phyloP scores from a whole-genome alignment of 2,797 vertebrate species.

The Onychomys leucogaster region DNA sequence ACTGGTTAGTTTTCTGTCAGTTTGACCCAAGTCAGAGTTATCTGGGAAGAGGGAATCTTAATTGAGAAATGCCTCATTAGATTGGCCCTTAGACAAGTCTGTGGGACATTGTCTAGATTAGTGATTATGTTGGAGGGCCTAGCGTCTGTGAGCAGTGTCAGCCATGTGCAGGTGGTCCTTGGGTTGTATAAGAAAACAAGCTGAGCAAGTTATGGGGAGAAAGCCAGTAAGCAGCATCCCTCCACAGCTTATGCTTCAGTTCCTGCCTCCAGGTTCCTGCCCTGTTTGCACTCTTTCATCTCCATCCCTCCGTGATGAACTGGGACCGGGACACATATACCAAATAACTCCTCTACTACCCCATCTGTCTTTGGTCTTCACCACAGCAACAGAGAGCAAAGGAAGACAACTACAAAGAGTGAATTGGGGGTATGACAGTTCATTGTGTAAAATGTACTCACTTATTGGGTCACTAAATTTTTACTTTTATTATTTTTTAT shows the following conservation, averaged over 20 bases:
- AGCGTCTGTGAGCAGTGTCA: neutral
- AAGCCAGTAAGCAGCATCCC: too few species aligned
- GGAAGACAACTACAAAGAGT: neutral
- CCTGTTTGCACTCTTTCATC: neutral
- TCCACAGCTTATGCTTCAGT: neutral
- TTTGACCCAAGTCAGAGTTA: neutral
- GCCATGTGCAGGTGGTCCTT: neutral
- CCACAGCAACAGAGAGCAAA: neutral
- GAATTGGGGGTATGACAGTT: neutral
- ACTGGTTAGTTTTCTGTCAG: neutral
- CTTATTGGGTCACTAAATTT: neutral
- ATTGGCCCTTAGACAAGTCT: neutral
- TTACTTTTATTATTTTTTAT: slow-evolving; percentile 22
- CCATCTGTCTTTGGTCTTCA: neutral
- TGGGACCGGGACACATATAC: too few species aligned
- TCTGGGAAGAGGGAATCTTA: neutral
- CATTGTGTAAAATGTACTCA: neutral
- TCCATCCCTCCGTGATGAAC: neutral
- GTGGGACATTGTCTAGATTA: neutral
- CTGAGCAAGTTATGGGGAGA: neutral
- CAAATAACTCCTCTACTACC: neutral
- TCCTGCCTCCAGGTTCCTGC: too few species aligned
- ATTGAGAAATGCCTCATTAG: neutral
- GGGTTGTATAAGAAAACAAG: neutral
- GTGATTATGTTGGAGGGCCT: neutral